Percentiles rank a stretch among this genome's conserved stretches.
Conservation (phyloP, 2,113 vertebrate genomes). For the Australoheros scitulus region DNA sequence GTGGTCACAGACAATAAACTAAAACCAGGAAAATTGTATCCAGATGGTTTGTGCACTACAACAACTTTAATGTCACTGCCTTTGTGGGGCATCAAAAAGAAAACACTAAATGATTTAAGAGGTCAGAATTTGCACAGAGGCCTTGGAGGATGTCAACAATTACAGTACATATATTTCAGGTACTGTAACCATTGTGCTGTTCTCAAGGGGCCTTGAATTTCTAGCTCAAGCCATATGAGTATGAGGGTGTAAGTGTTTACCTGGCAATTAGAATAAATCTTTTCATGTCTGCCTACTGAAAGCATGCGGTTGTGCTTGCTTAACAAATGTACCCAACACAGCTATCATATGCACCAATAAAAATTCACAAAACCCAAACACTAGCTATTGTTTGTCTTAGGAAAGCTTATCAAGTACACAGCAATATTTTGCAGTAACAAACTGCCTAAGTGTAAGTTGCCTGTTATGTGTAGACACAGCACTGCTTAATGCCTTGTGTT, state of each 20-base stretch:
- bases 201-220: neutral
- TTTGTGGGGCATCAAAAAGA: neutral
- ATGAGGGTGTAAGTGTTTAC: constrained; percentile 3
- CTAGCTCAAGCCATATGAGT: neutral
- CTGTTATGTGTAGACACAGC: neutral
- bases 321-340: neutral
- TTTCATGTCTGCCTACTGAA: neutral
- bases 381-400: neutral
- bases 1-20: constrained; percentile 13
- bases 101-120: neutral
- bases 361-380: neutral
- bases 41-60: neutral
- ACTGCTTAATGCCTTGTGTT: neutral
- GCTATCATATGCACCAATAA: neutral
- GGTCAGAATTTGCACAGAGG: neutral
- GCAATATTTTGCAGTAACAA: neutral
- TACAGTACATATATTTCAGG: constrained; percentile 4
- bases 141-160: neutral
- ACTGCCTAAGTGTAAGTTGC: neutral
- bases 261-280: neutral
- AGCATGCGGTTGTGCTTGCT: neutral
- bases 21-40: constrained; percentile 4
- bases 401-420: neutral
- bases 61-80: neutral
- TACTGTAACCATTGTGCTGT: neutral